Evolutionary conservation across 2,113 vertebrate genomes (phyloP).

Genomic region (Penelope pileata): DNA sequence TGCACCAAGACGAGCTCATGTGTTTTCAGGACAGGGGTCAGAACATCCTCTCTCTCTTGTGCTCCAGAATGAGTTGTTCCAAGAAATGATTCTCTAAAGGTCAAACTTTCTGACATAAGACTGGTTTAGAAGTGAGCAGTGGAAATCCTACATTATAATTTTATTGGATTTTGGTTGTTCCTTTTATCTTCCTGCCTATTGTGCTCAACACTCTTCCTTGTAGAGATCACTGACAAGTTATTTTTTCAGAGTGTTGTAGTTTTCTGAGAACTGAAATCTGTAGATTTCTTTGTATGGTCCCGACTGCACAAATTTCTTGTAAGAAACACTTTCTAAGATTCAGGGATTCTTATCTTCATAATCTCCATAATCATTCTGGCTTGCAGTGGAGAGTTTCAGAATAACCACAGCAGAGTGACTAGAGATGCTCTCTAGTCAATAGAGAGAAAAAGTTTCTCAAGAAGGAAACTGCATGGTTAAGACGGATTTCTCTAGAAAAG

Average conservation of each 20-base stretch:
- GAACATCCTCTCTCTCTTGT: slow-evolving; percentile 51
- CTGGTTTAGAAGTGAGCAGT: not conserved
- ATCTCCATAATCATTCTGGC: not conserved
- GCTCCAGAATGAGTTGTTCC: slow-evolving; percentile 43
- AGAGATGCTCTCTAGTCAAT: not conserved
- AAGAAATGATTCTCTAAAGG: slow-evolving; percentile 31
- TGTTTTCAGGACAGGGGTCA: slow-evolving; percentile 45
- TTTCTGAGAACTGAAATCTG: not conserved
- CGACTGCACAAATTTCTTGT: not conserved
- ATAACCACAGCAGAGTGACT: not conserved
- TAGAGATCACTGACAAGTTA: not conserved
- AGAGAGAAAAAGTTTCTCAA: not conserved
- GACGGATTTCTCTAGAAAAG: not conserved
- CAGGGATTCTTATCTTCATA: not conserved
- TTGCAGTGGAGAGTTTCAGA: not conserved
- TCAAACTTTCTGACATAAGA: slow-evolving; percentile 18
- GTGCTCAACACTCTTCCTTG: not conserved
- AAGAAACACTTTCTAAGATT: not conserved
- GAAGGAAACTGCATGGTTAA: not conserved
- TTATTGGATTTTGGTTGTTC: not conserved
- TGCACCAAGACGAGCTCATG: not conserved
- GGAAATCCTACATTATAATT: slow-evolving; percentile 17
- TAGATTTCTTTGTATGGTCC: not conserved
- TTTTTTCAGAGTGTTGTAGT: not conserved
- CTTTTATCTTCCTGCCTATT: not conserved